phyloP scores from a whole-genome alignment of 2,113 vertebrate species.

The Chionomys nivalis region DNA sequence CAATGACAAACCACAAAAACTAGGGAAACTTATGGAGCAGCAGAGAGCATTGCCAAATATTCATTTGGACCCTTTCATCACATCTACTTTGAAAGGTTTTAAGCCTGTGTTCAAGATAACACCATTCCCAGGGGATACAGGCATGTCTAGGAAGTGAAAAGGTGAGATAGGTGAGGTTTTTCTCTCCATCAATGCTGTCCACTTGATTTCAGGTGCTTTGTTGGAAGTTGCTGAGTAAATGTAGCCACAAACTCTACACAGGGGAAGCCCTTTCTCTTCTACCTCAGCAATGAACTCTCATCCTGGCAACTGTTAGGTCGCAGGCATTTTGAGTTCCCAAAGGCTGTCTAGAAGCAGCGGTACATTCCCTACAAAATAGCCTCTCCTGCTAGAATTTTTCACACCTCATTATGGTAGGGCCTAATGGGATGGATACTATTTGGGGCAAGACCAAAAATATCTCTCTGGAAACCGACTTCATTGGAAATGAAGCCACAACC shows the following conservation, averaged over 20 bases:
- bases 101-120: slow-evolving; percentile 5
- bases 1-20: slow-evolving; percentile 8
- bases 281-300: slow-evolving; percentile 1
- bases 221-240: background rate
- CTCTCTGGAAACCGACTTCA: background rate
- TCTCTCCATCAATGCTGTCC: background rate
- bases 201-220: background rate
- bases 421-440: background rate
- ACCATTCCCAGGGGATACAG: background rate
- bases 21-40: background rate
- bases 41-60: background rate
- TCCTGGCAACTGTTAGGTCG: background rate
- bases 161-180: background rate
- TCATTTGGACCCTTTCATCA: background rate
- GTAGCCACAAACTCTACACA: background rate
- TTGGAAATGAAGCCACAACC: background rate
- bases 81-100: background rate
- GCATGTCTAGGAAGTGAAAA: background rate
- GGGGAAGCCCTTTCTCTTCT: background rate
- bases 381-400: slow-evolving; percentile 5
- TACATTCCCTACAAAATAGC: background rate
- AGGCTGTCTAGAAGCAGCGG: background rate
- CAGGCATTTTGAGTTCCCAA: background rate
- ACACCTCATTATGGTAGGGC: background rate
- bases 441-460: background rate